A percentile compares a stretch with the other conserved stretches of the same genome.
phyloP scores from a whole-genome alignment of 2,113 vertebrate genomes.

The Tiliqua scincoides region DNA sequence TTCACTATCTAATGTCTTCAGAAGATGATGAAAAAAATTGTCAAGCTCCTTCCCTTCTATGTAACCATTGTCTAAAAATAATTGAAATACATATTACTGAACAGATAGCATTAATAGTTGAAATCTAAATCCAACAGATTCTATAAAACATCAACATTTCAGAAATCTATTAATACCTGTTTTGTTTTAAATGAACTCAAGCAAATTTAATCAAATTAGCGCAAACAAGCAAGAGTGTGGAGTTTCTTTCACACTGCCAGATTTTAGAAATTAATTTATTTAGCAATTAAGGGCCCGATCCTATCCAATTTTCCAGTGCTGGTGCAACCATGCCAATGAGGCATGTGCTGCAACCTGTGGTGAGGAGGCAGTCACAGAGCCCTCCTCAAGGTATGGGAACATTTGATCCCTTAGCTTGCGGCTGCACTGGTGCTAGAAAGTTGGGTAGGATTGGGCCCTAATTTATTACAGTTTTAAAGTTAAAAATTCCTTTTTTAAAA shows the following conservation, averaged over 20 bases:
- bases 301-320: too few species aligned
- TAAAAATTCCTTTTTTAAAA: background rate
- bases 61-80: constrained; percentile 90
- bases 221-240: background rate
- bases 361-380: too few species aligned
- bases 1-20: constrained; percentile 78
- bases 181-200: background rate
- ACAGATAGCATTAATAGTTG: rapidly evolving
- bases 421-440: too few species aligned
- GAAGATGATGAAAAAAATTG: constrained; percentile 88
- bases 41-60: constrained; percentile 93
- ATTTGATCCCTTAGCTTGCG: too few species aligned
- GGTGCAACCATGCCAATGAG: too few species aligned
- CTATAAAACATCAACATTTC: background rate
- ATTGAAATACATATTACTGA: constrained; percentile 32
- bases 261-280: background rate
- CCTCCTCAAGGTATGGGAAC: too few species aligned
- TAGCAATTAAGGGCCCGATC: too few species aligned
- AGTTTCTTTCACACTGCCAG: background rate
- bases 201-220: background rate
- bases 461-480: background rate
- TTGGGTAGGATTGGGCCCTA: too few species aligned
- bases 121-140: background rate
- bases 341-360: too few species aligned
- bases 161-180: background rate